These are phyloP conservation scores for Rhabdophis nuchalis DNA, from an alignment of 2,797 vertebrate genomes.

Conservation along the genomic window DNA sequence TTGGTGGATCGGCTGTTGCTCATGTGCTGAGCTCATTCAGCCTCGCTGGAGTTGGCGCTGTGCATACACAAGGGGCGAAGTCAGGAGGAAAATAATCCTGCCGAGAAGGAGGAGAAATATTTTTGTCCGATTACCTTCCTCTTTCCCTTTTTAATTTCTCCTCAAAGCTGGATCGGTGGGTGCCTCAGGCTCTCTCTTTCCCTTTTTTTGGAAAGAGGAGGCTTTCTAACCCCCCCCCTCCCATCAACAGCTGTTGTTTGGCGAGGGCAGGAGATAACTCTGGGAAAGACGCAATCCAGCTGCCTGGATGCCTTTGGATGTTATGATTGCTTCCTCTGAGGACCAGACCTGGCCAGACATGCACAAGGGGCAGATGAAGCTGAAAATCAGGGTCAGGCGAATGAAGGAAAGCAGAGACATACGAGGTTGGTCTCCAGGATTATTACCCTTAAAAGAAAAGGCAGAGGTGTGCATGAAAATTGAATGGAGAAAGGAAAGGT, in stretches of 20 bases:
- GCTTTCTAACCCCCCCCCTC: slow-evolving; percentile 33
- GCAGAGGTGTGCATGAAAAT: slow-evolving; percentile 4
- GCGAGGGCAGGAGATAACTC: slow-evolving; percentile 41
- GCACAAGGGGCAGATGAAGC: slow-evolving; percentile 83
- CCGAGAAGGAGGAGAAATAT: slow-evolving; percentile 48
- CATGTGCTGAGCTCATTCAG: slow-evolving; percentile 82
- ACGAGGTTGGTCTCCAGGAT: slow-evolving; percentile 78
- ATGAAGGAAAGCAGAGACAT: slow-evolving; percentile 86
- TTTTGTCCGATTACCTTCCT: slow-evolving; percentile 9
- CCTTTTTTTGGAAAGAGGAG: slow-evolving; percentile 20
- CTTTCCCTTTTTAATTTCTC: not conserved
- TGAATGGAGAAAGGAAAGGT: not conserved
- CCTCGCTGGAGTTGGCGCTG: slow-evolving; percentile 66
- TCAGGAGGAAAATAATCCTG: slow-evolving; percentile 50
- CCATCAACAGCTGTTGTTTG: slow-evolving; percentile 50
- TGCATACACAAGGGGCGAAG: slow-evolving; percentile 55
- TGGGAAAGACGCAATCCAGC: slow-evolving; percentile 43
- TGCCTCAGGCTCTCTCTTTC: not conserved
- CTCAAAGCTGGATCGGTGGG: slow-evolving; percentile 43
- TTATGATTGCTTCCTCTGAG: slow-evolving; percentile 79
- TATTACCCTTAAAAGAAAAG: slow-evolving; percentile 35
- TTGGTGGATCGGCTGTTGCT: slow-evolving; percentile 74
- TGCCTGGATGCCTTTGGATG: slow-evolving; percentile 81
- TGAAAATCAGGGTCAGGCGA: slow-evolving; percentile 88
- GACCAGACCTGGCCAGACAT: slow-evolving; percentile 83